phyloP scores from a whole-genome alignment of 2,888 invertebrate genomes.

The Patella pellucida region DNA sequence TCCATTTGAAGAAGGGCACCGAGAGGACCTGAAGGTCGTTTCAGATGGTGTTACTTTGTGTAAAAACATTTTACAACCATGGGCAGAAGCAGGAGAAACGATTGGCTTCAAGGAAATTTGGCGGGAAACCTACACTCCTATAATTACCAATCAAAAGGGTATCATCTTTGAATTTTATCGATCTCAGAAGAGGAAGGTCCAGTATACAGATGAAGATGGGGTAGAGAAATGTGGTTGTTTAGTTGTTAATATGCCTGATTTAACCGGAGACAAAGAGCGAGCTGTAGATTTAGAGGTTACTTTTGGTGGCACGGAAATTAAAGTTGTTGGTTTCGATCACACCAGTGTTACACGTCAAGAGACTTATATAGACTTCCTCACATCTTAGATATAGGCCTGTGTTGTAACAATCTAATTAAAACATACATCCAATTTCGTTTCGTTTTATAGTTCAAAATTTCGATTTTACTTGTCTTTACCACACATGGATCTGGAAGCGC shows the following conservation, averaged over 20 bases:
- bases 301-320: constrained; percentile 64
- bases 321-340: constrained; percentile 62
- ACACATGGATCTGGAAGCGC: no score
- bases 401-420: no score
- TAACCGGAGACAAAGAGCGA: constrained; percentile 60
- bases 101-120: constrained; percentile 64
- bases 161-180: constrained; percentile 66
- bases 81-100: constrained; percentile 62
- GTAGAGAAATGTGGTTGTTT: constrained; percentile 64
- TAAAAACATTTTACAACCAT: constrained; percentile 56
- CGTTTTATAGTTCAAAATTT: no score
- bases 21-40: constrained; percentile 59
- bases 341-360: constrained; percentile 59
- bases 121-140: constrained; percentile 65
- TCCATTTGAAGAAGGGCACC: constrained; percentile 59
- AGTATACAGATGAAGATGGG: constrained; percentile 60
- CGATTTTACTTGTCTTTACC: no score
- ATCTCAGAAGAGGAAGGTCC: constrained; percentile 48
- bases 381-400: constrained; percentile 28
- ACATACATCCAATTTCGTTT: no score
- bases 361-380: constrained; percentile 62
- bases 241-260: constrained; percentile 63
- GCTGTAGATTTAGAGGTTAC: constrained; percentile 64
- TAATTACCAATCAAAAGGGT: constrained; percentile 63
- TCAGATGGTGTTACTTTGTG: constrained; percentile 61